phyloP scores from a whole-genome alignment of 2,888 invertebrate species.

The Sclerodermus sp. region DNA sequence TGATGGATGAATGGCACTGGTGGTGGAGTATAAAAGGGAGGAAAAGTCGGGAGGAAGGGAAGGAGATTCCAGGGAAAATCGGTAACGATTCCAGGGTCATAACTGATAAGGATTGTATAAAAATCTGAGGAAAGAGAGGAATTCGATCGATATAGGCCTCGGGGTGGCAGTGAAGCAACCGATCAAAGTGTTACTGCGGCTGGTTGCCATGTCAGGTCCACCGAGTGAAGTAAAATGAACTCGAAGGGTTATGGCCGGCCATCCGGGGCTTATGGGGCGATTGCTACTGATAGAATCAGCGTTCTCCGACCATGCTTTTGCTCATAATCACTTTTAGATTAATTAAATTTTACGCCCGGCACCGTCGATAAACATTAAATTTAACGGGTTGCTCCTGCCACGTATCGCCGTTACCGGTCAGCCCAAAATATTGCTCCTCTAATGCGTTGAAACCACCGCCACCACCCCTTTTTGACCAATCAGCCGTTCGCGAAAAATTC shows the following conservation, averaged over 20 bases:
- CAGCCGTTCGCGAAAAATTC: too few species aligned
- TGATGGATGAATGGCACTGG: too few species aligned
- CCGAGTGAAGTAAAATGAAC: slow-evolving; percentile 53
- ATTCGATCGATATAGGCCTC: slow-evolving; percentile 28
- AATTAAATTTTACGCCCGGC: slow-evolving; percentile 55
- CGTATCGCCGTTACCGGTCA: slow-evolving; percentile 2
- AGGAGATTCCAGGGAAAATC: too few species aligned
- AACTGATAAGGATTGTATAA: too few species aligned
- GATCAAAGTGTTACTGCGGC: slow-evolving; percentile 43
- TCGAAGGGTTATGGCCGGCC: slow-evolving; percentile 54
- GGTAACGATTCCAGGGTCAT: too few species aligned
- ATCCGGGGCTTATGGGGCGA: slow-evolving; percentile 53
- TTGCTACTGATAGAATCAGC: slow-evolving; percentile 56
- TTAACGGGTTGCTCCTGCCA: slow-evolving; percentile 40
- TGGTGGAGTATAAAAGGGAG: too few species aligned
- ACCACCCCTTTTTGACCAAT: not conserved
- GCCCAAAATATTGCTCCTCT: not conserved
- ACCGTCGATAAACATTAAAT: slow-evolving; percentile 56
- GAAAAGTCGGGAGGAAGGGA: too few species aligned
- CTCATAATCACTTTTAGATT: slow-evolving; percentile 58
- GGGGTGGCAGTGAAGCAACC: slow-evolving; percentile 26
- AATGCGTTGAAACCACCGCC: not conserved
- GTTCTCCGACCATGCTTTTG: slow-evolving; percentile 42
- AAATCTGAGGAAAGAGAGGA: not conserved
- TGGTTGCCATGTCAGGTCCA: slow-evolving; percentile 52